Conservation (phyloP, 2,797 vertebrate genomes). For the Poeciliopsis turneri region DNA sequence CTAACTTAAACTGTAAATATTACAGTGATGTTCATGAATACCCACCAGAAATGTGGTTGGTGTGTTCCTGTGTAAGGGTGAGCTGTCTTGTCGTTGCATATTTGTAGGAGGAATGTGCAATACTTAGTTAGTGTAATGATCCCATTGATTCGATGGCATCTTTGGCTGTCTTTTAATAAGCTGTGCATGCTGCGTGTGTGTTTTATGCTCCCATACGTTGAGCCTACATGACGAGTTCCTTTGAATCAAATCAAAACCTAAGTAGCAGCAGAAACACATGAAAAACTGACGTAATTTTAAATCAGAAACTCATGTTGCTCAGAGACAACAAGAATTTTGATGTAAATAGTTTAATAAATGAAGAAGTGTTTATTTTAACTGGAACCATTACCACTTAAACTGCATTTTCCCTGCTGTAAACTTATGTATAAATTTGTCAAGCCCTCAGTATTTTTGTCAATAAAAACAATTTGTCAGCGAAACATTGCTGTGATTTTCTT, state of each 20-base stretch:
- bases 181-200: slow-evolving; percentile 62
- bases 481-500: slow-evolving; percentile 25
- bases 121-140: slow-evolving; percentile 37
- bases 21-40: neutral
- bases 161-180: slow-evolving; percentile 41
- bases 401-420: slow-evolving; percentile 21
- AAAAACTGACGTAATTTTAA: slow-evolving; percentile 31
- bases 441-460: slow-evolving; percentile 42
- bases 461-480: slow-evolving; percentile 50
- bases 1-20: slow-evolving; percentile 1
- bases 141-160: slow-evolving; percentile 24
- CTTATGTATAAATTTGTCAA: slow-evolving; percentile 28
- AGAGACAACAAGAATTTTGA: slow-evolving; percentile 11
- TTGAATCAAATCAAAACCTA: slow-evolving; percentile 8
- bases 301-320: slow-evolving; percentile 17
- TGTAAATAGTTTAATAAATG: slow-evolving; percentile 60
- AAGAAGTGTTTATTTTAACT: slow-evolving; percentile 18
- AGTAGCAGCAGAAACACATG: slow-evolving; percentile 35
- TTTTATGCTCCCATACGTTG: slow-evolving; percentile 32
- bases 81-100: slow-evolving; percentile 1
- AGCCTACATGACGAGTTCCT: slow-evolving; percentile 25
- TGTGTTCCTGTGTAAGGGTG: slow-evolving; percentile 10
- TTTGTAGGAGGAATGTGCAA: slow-evolving; percentile 48
- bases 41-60: neutral
- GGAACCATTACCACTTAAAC: slow-evolving; percentile 15